phyloP scores from a whole-genome alignment of 2,797 vertebrate species.

The Bovichtus diacanthus region DNA sequence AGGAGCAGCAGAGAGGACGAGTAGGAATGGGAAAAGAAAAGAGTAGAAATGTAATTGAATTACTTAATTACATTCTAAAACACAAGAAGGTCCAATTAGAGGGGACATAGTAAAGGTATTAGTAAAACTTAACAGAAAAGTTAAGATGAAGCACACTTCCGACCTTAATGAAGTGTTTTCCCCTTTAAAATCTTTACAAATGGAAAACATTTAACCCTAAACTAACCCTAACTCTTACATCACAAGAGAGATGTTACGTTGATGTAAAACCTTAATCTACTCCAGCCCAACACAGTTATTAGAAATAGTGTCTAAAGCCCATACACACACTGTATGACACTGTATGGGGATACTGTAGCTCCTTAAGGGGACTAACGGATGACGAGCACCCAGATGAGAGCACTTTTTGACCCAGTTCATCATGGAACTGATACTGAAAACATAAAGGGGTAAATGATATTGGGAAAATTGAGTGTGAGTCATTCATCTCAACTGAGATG shows the following conservation, averaged over 20 bases:
- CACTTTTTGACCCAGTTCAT: neutral
- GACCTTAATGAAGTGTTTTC: neutral
- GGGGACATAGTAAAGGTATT: neutral
- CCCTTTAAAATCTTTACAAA: neutral
- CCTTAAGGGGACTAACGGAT: constrained; percentile 3
- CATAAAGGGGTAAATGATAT: neutral
- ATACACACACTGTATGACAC: neutral
- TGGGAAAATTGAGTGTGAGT: constrained; percentile 15
- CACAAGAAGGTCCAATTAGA: neutral
- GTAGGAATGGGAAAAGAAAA: neutral
- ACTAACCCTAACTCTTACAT: neutral
- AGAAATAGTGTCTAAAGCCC: neutral
- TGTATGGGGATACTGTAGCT: neutral
- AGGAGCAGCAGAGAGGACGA: constrained; percentile 8
- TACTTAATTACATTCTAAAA: constrained; percentile 1
- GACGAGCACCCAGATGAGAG: constrained; percentile 11
- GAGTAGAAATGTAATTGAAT: neutral
- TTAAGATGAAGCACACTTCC: neutral
- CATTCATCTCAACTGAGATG: neutral
- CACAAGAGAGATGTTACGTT: neutral
- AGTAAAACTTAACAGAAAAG: neutral
- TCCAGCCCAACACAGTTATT: neutral
- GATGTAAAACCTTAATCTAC: neutral
- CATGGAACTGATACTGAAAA: neutral
- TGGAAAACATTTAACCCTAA: neutral